phyloP scores from a whole-genome alignment of 64 coral and sea anemone species.

The Platygyra sinensis region DNA sequence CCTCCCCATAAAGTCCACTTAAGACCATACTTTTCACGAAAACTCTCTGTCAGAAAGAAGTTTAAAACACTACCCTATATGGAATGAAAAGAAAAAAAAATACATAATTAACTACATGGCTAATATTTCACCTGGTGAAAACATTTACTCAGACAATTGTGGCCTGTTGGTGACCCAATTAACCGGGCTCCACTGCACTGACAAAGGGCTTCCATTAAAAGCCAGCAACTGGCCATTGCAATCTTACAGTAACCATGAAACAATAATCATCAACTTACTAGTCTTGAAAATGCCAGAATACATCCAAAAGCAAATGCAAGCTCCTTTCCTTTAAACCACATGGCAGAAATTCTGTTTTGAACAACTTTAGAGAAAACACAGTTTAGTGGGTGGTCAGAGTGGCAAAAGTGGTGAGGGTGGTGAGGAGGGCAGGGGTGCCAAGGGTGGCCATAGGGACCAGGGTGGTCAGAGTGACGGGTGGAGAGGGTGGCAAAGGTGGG shows the following conservation, averaged over 20 bases:
- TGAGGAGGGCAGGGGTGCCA: too few relatives aligned
- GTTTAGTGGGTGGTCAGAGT: neutral
- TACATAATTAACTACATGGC: neutral
- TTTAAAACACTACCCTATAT: slow-evolving; percentile 84
- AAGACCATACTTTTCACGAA: slow-evolving; percentile 79
- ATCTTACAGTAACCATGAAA: neutral
- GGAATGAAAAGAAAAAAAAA: neutral
- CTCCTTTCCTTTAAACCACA: slow-evolving; percentile 95
- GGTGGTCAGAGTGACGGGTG: too few relatives aligned
- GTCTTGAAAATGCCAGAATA: slow-evolving; percentile 89
- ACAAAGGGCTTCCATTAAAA: neutral
- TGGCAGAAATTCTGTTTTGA: slow-evolving; percentile 91
- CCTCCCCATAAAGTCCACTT: slow-evolving; percentile 87
- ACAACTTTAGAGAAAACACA: slow-evolving; percentile 60
- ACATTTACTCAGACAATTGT: neutral
- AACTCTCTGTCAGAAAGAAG: slow-evolving; percentile 85
- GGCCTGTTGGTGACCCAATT: too few relatives aligned
- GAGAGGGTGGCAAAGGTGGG: too few relatives aligned
- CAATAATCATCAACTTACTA: slow-evolving; percentile 56
- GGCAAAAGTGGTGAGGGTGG: too few relatives aligned
- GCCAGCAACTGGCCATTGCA: neutral
- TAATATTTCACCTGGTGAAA: neutral
- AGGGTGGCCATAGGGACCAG: too few relatives aligned
- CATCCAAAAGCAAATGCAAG: slow-evolving; percentile 95
- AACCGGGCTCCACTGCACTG: neutral